A percentile compares a stretch with the other conserved stretches of the same genome.
Conservation (phyloP, 2,113 vertebrate genomes). For the Macrotus californicus region DNA sequence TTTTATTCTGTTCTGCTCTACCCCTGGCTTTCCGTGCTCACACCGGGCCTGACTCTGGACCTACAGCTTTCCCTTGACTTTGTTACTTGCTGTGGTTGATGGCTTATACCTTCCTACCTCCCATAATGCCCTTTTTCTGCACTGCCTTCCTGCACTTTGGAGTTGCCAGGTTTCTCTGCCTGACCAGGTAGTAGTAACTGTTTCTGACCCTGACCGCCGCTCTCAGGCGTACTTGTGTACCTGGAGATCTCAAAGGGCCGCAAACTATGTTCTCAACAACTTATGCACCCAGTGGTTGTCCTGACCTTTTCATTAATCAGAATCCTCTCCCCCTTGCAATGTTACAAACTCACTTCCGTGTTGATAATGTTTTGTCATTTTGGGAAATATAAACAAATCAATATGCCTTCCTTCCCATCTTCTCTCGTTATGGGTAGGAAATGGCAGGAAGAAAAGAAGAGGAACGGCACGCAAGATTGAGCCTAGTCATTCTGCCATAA, state of each 20-base stretch:
- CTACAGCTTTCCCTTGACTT: neutral
- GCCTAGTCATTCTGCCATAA: neutral
- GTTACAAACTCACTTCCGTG: neutral
- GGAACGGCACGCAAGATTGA: neutral
- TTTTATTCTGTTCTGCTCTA: neutral
- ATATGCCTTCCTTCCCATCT: neutral
- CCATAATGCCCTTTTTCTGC: neutral
- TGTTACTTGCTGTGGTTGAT: neutral
- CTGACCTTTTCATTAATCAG: neutral
- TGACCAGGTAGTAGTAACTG: fast-evolving
- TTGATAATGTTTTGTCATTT: neutral
- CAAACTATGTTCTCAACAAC: neutral
- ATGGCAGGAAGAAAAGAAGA: neutral
- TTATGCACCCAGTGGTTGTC: neutral
- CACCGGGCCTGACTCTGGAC: neutral
- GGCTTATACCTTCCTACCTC: neutral
- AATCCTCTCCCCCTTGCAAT: neutral
- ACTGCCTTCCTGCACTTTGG: neutral
- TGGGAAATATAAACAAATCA: slow-evolving; percentile 38
- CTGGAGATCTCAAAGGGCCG: neutral
- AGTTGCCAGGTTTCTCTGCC: neutral
- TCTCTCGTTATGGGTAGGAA: neutral
- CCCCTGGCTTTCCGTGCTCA: neutral
- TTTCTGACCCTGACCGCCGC: neutral
- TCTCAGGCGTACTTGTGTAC: neutral